phyloP scores from a whole-genome alignment of 2,888 invertebrate species.

The Dynastes maya region DNA sequence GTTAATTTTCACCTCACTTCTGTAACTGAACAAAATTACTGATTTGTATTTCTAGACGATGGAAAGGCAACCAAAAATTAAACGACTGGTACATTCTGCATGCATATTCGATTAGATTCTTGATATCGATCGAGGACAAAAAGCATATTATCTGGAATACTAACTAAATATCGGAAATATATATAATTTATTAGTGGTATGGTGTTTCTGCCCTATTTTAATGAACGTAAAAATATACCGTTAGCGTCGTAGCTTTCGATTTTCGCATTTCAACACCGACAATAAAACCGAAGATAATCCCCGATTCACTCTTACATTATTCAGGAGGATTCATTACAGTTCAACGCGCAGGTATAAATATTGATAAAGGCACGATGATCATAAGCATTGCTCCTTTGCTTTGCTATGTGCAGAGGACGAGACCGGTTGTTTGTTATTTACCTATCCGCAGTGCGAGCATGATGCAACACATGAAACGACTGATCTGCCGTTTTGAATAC shows the following conservation, averaged over 20 bases:
- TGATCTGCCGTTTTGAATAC: conserved; percentile 55
- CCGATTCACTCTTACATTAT: conserved; percentile 25
- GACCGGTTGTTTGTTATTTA: conserved; percentile 44
- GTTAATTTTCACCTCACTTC: no score
- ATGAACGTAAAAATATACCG: conserved; percentile 1
- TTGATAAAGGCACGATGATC: conserved; percentile 35
- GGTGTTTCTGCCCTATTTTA: not conserved
- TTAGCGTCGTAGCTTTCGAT: conserved; percentile 27
- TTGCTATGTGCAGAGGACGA: conserved; percentile 10
- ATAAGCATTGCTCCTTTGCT: conserved; percentile 31
- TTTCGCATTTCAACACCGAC: conserved; percentile 25
- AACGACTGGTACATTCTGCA: no score
- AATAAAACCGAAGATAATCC: conserved; percentile 37
- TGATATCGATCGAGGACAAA: no score
- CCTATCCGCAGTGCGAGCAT: conserved; percentile 38
- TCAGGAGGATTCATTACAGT: conserved; percentile 37
- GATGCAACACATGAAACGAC: conserved; percentile 53
- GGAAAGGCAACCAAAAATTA: no score
- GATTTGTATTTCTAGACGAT: no score
- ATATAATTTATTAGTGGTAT: no score
- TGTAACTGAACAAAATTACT: no score
- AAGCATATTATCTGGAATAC: no score
- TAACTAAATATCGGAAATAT: no score
- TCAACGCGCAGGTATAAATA: conserved; percentile 41
- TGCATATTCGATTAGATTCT: no score